Conservation (phyloP, 2,113 vertebrate species). For the Carassius auratus region DNA sequence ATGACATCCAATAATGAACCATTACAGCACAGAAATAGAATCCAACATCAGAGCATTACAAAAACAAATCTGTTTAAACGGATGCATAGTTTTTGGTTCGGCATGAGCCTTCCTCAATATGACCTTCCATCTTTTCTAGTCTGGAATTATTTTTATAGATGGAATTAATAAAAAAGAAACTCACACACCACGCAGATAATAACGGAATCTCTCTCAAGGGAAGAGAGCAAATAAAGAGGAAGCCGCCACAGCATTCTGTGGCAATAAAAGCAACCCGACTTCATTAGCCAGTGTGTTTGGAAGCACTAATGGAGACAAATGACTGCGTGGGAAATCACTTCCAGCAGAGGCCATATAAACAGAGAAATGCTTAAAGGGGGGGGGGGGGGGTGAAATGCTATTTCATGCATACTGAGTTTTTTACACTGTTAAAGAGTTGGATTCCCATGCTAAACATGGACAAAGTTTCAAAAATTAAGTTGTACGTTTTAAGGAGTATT, state of each 20-base stretch:
- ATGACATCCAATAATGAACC: background rate
- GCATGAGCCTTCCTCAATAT: background rate
- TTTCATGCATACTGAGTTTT: too few species aligned
- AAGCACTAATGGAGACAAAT: constrained; percentile 64
- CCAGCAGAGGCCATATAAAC: constrained; percentile 45
- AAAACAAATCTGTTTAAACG: background rate
- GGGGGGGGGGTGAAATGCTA: too few species aligned
- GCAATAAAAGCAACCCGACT: constrained; percentile 13
- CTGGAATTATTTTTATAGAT: background rate
- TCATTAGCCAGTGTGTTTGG: constrained; percentile 56
- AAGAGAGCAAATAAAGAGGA: constrained; percentile 3
- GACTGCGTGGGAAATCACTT: constrained; percentile 57
- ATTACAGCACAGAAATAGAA: background rate
- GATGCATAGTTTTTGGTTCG: background rate
- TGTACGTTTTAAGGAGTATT: too few species aligned
- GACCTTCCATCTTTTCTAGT: background rate
- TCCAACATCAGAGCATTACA: background rate
- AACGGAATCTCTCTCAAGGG: background rate
- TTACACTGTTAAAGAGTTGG: too few species aligned
- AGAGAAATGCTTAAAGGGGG: too few species aligned
- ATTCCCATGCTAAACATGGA: too few species aligned
- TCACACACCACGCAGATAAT: background rate
- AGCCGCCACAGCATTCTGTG: background rate
- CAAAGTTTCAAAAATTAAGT: too few species aligned
- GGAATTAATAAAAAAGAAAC: background rate